These are phyloP conservation scores for Pachypanchax playfairii DNA, from an alignment of 2,113 vertebrate species.

Conservation along the genomic window DNA sequence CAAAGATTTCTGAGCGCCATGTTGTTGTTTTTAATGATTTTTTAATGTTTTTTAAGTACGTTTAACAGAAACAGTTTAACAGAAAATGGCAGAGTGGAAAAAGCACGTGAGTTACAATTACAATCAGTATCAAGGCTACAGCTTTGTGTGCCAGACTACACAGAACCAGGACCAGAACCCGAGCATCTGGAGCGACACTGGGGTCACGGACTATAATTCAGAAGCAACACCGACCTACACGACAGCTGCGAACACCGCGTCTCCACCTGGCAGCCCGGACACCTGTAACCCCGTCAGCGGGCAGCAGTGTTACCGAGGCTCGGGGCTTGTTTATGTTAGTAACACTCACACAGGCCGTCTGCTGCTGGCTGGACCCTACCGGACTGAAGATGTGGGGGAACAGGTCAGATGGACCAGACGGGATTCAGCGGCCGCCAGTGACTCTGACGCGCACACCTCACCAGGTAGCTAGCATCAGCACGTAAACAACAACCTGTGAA, in stretches of 20 bases:
- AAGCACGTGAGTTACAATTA: slow-evolving; percentile 71
- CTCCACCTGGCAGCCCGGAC: slow-evolving; percentile 55
- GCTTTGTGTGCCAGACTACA: slow-evolving; percentile 70
- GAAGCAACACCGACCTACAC: slow-evolving; percentile 47
- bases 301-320: slow-evolving; percentile 44
- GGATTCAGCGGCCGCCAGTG: slow-evolving; percentile 65
- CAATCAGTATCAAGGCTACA: slow-evolving; percentile 72
- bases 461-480: slow-evolving; percentile 57
- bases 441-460: slow-evolving; percentile 68
- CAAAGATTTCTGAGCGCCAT: too few relatives aligned
- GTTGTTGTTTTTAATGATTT: too few relatives aligned
- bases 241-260: slow-evolving; percentile 7
- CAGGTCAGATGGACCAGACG: slow-evolving; percentile 46
- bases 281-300: not conserved
- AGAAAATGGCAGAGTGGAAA: slow-evolving; percentile 79
- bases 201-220: slow-evolving; percentile 32
- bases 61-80: too few relatives aligned
- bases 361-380: slow-evolving; percentile 12
- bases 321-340: slow-evolving; percentile 38
- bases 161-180: slow-evolving; percentile 56
- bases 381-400: not conserved
- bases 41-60: not conserved
- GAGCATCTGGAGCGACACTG: slow-evolving; percentile 52
- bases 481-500: too few relatives aligned
- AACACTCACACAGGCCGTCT: slow-evolving; percentile 42